phyloP scores from a whole-genome alignment of 2,797 vertebrate genomes.

The Myotis vivesi region DNA sequence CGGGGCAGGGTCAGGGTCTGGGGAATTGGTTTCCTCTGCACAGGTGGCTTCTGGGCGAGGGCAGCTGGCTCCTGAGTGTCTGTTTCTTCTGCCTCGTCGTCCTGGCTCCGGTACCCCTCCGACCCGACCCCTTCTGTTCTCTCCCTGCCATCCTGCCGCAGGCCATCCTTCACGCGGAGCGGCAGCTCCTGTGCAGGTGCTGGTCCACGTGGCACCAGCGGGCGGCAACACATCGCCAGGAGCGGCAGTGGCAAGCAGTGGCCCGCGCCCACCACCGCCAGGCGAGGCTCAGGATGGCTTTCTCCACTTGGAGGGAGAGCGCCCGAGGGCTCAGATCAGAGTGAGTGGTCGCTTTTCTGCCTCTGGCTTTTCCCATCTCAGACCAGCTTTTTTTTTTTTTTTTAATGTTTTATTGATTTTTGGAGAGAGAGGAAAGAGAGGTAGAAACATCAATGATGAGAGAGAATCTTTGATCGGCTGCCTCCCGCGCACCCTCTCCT shows the following conservation, averaged over 20 bases:
- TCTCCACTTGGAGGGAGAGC: constrained; percentile 80
- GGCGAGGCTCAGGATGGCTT: constrained; percentile 67
- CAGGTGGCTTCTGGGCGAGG: background rate
- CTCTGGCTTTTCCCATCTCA: background rate
- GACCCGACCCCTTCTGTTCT: background rate
- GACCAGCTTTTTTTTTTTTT: background rate
- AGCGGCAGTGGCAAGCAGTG: constrained; percentile 72
- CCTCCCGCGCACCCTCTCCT: too few species aligned
- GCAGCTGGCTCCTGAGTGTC: background rate
- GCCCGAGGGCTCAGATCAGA: constrained; percentile 72
- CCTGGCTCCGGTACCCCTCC: background rate
- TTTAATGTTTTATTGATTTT: too few species aligned
- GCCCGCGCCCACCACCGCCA: constrained; percentile 78
- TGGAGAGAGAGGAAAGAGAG: too few species aligned
- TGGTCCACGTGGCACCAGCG: constrained; percentile 87
- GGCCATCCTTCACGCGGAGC: constrained; percentile 89
- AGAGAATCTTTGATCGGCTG: too few species aligned
- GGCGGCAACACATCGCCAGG: constrained; percentile 68
- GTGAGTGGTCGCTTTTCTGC: constrained; percentile 71
- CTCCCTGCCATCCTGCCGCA: constrained; percentile 63
- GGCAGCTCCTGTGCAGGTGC: constrained; percentile 71
- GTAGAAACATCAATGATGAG: too few species aligned
- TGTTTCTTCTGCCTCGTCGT: background rate
- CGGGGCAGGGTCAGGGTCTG: background rate
- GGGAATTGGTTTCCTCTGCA: background rate